Percentiles rank a stretch among this genome's conserved stretches.
phyloP scores from a whole-genome alignment of 2,888 invertebrate species.

The Drosophila kanekoi region DNA sequence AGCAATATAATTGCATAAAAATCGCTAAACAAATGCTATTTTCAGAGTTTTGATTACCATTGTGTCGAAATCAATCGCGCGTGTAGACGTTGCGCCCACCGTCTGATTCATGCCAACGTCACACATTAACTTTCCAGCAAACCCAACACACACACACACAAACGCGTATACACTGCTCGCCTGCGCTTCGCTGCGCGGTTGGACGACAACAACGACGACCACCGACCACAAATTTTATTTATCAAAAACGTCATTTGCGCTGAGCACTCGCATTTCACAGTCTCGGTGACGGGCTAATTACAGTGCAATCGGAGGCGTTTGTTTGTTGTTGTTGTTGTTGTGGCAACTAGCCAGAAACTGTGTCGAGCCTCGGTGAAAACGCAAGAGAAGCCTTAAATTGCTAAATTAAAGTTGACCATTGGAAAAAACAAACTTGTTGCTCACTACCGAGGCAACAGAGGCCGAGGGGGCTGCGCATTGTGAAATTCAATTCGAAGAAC shows the following conservation, averaged over 20 bases:
- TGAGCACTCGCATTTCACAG: constrained; percentile 36
- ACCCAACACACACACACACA: background rate
- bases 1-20: constrained; percentile 45
- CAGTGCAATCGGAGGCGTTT: constrained; percentile 36
- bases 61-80: constrained; percentile 31
- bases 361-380: constrained; percentile 22
- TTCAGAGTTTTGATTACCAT: constrained; percentile 24
- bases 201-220: constrained; percentile 8
- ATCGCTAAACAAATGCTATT: constrained; percentile 46
- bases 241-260: constrained; percentile 54
- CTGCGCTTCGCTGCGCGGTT: constrained; percentile 21
- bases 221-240: constrained; percentile 38
- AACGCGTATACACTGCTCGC: background rate
- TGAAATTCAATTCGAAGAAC: constrained; percentile 30
- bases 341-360: constrained; percentile 8
- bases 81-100: constrained; percentile 19
- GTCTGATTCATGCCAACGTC: constrained; percentile 45
- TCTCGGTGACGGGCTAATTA: constrained; percentile 15
- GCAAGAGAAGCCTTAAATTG: constrained; percentile 51
- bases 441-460: constrained; percentile 17
- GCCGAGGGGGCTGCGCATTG: constrained; percentile 12
- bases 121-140: constrained; percentile 13
- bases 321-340: constrained; percentile 3
- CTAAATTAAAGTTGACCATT: constrained; percentile 7
- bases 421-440: constrained; percentile 43